These are phyloP conservation scores for Hiodon tergisus DNA, from an alignment of 2,113 vertebrate species.

Conservation along the genomic window DNA sequence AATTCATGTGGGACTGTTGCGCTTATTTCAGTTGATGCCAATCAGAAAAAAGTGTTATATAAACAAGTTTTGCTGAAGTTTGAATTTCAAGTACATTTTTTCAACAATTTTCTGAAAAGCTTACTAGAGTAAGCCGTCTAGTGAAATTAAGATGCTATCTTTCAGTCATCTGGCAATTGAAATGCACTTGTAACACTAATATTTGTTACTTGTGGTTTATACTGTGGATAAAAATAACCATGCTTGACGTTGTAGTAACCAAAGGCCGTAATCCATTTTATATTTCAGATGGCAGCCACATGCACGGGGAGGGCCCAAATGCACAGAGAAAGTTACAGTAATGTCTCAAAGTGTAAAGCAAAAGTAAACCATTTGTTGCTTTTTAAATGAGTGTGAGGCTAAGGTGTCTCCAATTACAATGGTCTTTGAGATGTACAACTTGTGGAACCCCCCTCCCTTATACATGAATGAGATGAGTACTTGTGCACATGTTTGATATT, in stretches of 20 bases:
- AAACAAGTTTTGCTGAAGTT: too few species aligned
- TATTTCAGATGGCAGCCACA: conserved; percentile 67
- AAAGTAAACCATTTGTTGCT: neutral
- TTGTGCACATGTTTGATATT: neutral
- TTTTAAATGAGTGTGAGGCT: too few species aligned
- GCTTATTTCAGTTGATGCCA: too few species aligned
- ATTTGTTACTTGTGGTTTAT: neutral
- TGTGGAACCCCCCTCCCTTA: neutral
- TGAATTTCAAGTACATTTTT: too few species aligned
- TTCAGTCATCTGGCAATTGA: neutral
- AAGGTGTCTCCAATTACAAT: too few species aligned
- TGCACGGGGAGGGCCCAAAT: conserved; percentile 65
- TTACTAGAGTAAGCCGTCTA: too few species aligned
- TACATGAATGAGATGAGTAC: neutral
- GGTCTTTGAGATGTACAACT: too few species aligned
- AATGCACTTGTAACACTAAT: neutral
- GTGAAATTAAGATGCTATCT: neutral
- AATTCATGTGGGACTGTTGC: too few species aligned
- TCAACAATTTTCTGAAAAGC: too few species aligned
- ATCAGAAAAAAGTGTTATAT: too few species aligned
- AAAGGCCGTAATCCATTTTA: neutral
- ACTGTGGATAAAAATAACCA: neutral
- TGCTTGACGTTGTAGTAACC: too few species aligned
- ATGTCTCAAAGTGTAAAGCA: conserved; percentile 31
- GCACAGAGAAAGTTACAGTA: conserved; percentile 58